Percentiles rank a stretch among this genome's conserved stretches.
Evolutionary conservation across 2,888 invertebrate genomes (phyloP).

Genomic region (Phragmatobia fuliginosa): DNA sequence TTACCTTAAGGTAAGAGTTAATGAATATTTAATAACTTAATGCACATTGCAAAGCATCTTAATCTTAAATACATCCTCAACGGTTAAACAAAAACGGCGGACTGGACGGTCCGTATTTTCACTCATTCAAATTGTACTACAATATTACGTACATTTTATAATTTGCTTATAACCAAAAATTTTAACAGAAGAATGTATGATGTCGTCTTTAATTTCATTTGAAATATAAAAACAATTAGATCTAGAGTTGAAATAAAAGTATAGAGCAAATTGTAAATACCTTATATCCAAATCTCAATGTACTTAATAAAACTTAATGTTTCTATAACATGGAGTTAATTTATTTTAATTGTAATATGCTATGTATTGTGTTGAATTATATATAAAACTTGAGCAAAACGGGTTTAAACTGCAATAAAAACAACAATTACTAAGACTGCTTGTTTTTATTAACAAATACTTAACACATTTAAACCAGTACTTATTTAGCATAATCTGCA

Average conservation of each 20-base stretch:
- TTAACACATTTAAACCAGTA: constrained; percentile 29
- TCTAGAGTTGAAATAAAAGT: neutral
- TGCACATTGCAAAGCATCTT: no score
- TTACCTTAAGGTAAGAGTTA: no score
- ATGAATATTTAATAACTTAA: no score
- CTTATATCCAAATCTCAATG: constrained; percentile 5
- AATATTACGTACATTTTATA: no score
- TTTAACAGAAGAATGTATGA: neutral
- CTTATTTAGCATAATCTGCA: constrained; percentile 23
- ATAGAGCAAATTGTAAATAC: constrained; percentile 3
- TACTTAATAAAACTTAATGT: constrained; percentile 4
- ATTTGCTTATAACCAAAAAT: no score
- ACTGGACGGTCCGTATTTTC: no score
- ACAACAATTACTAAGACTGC: constrained; percentile 27
- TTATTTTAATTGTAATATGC: constrained; percentile 15
- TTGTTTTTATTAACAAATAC: constrained; percentile 35
- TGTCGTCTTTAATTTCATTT: neutral
- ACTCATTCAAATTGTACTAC: no score
- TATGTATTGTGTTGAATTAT: constrained; percentile 16
- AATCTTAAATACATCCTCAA: no score
- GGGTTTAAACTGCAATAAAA: constrained; percentile 30
- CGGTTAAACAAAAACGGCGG: no score
- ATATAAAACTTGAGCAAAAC: constrained; percentile 28
- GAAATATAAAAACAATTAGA: neutral
- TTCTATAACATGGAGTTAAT: constrained; percentile 1